A percentile compares a stretch with the other conserved stretches of the same genome.
Conservation (phyloP, 2,888 invertebrate species). For the Mylabris sibirica region DNA sequence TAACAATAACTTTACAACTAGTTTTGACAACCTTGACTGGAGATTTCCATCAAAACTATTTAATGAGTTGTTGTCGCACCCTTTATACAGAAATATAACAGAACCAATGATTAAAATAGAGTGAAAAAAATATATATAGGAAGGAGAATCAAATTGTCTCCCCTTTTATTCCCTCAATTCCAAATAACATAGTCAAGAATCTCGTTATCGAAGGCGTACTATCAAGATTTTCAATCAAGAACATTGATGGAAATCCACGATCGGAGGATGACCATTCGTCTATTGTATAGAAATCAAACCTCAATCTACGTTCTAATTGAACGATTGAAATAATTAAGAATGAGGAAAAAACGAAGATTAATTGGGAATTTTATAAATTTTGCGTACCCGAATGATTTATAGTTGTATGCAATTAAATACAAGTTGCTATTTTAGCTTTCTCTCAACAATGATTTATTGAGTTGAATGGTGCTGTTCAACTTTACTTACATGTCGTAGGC, state of each 20-base stretch:
- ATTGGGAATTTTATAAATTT: background rate
- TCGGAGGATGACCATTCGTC: conserved; percentile 45
- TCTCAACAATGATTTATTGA: conserved; percentile 31
- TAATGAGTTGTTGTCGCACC: conserved; percentile 34
- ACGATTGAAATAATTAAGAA: too few species aligned
- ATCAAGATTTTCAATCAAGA: conserved; percentile 36
- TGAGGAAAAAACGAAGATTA: background rate
- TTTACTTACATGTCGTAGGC: conserved; percentile 21
- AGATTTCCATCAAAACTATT: conserved; percentile 23
- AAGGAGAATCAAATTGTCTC: conserved; percentile 5
- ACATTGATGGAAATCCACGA: conserved; percentile 37
- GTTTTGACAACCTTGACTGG: conserved; percentile 35
- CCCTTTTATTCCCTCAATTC: background rate
- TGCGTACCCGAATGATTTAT: conserved; percentile 42
- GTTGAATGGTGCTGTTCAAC: conserved; percentile 14
- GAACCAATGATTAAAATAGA: background rate
- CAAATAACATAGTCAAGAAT: conserved; percentile 10
- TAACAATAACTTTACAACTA: conserved; percentile 28
- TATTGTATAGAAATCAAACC: conserved; percentile 46
- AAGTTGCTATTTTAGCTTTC: conserved; percentile 33
- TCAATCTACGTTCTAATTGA: conserved; percentile 10
- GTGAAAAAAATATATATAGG: background rate
- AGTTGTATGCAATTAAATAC: conserved; percentile 34
- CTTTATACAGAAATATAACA: background rate
- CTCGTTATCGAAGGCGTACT: conserved; percentile 6